Evolutionary conservation across 1,140 invertebrate genomes (phyloP).

Genomic region (Drosophila biarmipes): DNA sequence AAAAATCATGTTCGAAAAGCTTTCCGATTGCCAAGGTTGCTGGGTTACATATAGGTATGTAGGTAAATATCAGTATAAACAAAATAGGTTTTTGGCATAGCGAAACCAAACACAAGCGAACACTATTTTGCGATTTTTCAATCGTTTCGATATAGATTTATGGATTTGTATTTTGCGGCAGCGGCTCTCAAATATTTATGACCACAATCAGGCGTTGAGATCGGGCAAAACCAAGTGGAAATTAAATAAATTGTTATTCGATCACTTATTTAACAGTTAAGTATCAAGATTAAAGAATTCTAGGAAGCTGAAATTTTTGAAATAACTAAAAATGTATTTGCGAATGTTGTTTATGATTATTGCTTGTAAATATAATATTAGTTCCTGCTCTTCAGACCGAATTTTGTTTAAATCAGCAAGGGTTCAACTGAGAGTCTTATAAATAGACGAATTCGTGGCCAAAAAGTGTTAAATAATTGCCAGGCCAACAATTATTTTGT

Average conservation of each 20-base stretch:
- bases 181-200: slow-evolving; percentile 27
- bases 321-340: background rate
- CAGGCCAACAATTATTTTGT: slow-evolving; percentile 52
- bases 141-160: slow-evolving; percentile 19
- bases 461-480: slow-evolving; percentile 79
- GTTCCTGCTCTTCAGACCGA: slow-evolving; percentile 2
- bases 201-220: slow-evolving; percentile 23
- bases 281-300: background rate
- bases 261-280: background rate
- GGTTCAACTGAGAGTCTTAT: slow-evolving; percentile 10
- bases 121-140: slow-evolving; percentile 21
- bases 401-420: slow-evolving; percentile 15
- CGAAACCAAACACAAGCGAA: slow-evolving; percentile 26
- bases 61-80: slow-evolving; percentile 35
- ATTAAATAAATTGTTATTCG: slow-evolving; percentile 20
- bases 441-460: slow-evolving; percentile 30
- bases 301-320: background rate
- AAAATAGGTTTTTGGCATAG: slow-evolving; percentile 46
- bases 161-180: slow-evolving; percentile 7
- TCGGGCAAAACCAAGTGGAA: slow-evolving; percentile 18
- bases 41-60: slow-evolving; percentile 16
- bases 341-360: slow-evolving; percentile 34
- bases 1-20: slow-evolving; percentile 18
- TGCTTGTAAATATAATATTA: slow-evolving; percentile 21
- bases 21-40: slow-evolving; percentile 38